These are phyloP conservation scores for Rhysida immarginata DNA, from an alignment of 1,140 invertebrate species.

Conservation along the genomic window DNA sequence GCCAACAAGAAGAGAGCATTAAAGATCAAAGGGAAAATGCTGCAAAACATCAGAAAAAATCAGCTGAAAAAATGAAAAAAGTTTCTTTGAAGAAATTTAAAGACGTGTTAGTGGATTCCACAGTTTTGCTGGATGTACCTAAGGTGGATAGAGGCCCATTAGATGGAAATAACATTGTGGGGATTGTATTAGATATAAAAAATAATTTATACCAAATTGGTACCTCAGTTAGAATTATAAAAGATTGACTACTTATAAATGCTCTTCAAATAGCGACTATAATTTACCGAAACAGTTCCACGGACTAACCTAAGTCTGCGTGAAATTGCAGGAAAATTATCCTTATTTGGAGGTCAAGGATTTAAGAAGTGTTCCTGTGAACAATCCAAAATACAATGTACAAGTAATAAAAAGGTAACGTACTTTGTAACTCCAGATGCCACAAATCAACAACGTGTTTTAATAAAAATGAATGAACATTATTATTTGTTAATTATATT, in stretches of 20 bases:
- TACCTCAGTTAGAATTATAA: not conserved
- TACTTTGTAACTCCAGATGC: not conserved
- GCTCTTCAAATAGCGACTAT: not conserved
- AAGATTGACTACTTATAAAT: not conserved
- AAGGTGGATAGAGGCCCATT: not conserved
- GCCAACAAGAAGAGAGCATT: not conserved
- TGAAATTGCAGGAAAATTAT: not conserved
- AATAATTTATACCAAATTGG: not conserved
- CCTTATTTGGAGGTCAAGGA: not conserved
- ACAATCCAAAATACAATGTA: not conserved
- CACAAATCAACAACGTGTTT: not conserved
- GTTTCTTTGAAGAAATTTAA: not conserved
- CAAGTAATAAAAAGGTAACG: not conserved
- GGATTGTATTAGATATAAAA: not conserved
- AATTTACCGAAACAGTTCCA: not conserved
- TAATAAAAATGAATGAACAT: not conserved
- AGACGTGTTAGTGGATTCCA: not conserved
- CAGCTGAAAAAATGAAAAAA: not conserved
- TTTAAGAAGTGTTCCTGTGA: not conserved
- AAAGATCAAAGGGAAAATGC: not conserved
- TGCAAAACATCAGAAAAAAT: not conserved
- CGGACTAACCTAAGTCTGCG: not conserved
- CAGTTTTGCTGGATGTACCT: not conserved
- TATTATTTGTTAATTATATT: not conserved
- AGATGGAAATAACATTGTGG: not conserved